Evolutionary conservation across 2,888 invertebrate genomes (phyloP), one percentile per base, ranked within the genome.

Genomic region (Cordilura impudica): DNA sequence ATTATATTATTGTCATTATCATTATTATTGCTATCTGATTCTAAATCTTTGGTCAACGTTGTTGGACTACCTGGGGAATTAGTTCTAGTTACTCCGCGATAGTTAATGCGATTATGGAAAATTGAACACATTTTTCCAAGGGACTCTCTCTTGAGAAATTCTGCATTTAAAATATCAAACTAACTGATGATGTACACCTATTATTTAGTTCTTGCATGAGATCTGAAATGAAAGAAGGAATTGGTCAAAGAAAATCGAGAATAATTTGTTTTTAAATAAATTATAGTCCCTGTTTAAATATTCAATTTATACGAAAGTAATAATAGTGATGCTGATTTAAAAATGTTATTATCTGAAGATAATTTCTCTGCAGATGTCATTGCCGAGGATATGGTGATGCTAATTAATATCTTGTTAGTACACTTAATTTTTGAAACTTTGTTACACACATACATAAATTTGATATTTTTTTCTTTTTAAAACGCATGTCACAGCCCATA

Each of bases 71-170:
- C 82, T 2, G 83, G 67, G 43, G 87, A 85, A 63, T 83, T 85
- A 78, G 83, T 83, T 18, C 84, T 53, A 7, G 71, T 85, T 77
- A 87, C 85, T 81, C 88, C 88, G 54, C 89, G 87, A 82, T 88
- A 89, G 82, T 89, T 88, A 76, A 89, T 88, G 77, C 88, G 88
- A 82, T 89, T 88, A 69, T 88, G 88, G 85, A 88, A 88, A 83
- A 88, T 88, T 79, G 88, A 88, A 85, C 88, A 88, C 88, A 88
- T 88, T 78, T 81, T 73, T 45, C 21, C 35, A 45, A 6, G 2
- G 3, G 3, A n/a, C 10, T 19, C 7, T 19, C 5, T 8, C 2
- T 35, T 4, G 16, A 19, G 12, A 29, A 29, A 7, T 49, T 7
- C 60, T 10, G 26, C 29, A 60, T 51, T 19, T n/a, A 29, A 18